Conservation (phyloP, 2,797 vertebrate genomes). For the Anolis apletophallus region DNA sequence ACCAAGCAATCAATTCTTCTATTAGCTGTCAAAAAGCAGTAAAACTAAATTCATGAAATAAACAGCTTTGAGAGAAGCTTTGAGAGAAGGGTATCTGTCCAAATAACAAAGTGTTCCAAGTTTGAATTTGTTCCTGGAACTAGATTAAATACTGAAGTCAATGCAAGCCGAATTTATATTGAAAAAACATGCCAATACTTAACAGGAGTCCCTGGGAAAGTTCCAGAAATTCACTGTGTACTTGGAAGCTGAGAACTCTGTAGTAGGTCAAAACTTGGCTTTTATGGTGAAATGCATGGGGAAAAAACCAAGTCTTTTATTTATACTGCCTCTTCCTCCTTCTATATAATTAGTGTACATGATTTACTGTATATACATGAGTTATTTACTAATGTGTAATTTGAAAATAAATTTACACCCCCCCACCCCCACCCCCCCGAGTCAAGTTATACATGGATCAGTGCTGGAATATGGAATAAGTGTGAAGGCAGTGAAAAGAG, state of each 20-base stretch:
- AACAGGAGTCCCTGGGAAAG: slow-evolving; percentile 44
- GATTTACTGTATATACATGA: slow-evolving; percentile 30
- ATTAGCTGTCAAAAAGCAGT: slow-evolving; percentile 46
- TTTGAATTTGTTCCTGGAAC: slow-evolving; percentile 53
- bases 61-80: slow-evolving; percentile 51
- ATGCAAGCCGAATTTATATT: slow-evolving; percentile 47
- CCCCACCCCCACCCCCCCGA: no score
- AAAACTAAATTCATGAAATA: slow-evolving; percentile 56
- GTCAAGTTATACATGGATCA: no score
- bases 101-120: slow-evolving; percentile 39
- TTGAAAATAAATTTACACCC: no score
- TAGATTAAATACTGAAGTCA: slow-evolving; percentile 55
- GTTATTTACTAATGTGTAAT: no score
- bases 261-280: slow-evolving; percentile 48
- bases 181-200: slow-evolving; percentile 41
- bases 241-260: slow-evolving; percentile 48
- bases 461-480: no score
- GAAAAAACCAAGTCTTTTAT: slow-evolving; percentile 58
- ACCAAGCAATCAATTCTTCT: slow-evolving; percentile 18
- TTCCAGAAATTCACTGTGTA: slow-evolving; percentile 54
- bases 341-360: slow-evolving; percentile 49
- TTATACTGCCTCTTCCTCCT: slow-evolving; percentile 60
- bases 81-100: slow-evolving; percentile 58
- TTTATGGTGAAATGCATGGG: slow-evolving; percentile 47
- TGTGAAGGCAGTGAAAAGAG: no score